A percentile compares a stretch with the other conserved stretches of the same genome.
Evolutionary conservation across 2,113 vertebrate genomes (phyloP).

Genomic region (Tangachromis dhanisi): DNA sequence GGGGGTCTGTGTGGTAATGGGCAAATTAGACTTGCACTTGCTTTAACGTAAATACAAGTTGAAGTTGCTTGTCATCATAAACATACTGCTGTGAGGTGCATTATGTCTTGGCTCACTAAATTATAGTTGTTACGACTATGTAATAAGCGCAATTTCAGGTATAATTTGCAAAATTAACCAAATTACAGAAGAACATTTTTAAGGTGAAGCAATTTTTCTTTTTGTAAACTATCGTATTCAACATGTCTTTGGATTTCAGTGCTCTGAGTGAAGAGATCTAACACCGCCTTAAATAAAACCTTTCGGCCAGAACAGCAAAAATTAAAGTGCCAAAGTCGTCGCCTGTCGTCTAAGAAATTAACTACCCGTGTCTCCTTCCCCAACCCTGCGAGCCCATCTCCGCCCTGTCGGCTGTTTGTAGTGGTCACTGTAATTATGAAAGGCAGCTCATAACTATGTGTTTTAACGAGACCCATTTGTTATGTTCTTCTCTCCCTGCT

Average conservation of each 20-base stretch:
- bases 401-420: slow-evolving; percentile 52
- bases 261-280: neutral
- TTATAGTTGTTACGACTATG: neutral
- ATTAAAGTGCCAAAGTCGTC: slow-evolving; percentile 25
- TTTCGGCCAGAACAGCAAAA: neutral
- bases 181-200: neutral
- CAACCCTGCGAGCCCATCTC: slow-evolving; percentile 16
- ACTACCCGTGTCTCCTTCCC: slow-evolving; percentile 57
- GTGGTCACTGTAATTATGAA: slow-evolving; percentile 53
- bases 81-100: neutral
- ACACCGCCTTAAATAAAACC: neutral
- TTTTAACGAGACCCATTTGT: slow-evolving; percentile 40
- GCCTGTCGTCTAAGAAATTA: slow-evolving; percentile 37
- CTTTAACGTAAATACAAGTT: neutral
- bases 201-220: neutral
- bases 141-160: neutral
- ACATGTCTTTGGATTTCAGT: neutral
- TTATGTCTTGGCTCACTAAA: neutral
- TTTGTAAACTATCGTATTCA: neutral
- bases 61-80: neutral
- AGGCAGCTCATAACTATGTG: slow-evolving; percentile 6
- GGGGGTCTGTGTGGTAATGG: neutral
- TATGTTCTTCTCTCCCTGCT: neutral
- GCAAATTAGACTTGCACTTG: neutral
- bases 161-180: neutral